phyloP scores from a whole-genome alignment of 1,140 invertebrate species.

The Sitophilus oryzae region DNA sequence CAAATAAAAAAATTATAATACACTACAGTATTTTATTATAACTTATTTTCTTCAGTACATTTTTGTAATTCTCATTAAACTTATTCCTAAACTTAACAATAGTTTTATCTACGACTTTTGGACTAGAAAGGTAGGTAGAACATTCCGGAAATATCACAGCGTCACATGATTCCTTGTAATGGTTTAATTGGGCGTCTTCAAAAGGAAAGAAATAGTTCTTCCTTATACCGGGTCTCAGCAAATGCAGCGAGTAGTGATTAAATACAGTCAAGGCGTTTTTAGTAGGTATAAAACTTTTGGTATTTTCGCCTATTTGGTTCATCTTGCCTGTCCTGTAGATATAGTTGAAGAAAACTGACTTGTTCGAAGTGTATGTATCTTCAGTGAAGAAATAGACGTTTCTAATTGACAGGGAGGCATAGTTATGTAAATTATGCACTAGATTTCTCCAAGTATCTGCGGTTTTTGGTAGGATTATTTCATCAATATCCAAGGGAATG shows the following conservation, averaged over 20 bases:
- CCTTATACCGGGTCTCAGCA: conserved; percentile 51
- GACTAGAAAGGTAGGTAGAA: conserved; percentile 33
- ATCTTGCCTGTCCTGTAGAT: conserved; percentile 37
- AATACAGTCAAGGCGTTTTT: conserved; percentile 61
- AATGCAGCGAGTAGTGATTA: conserved; percentile 65
- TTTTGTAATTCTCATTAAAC: conserved; percentile 24
- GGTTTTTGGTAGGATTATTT: conserved; percentile 59
- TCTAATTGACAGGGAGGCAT: conserved; percentile 56
- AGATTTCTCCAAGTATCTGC: conserved; percentile 53
- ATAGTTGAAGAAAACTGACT: conserved; percentile 33
- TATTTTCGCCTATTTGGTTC: conserved; percentile 58
- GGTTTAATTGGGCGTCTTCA: conserved; percentile 53
- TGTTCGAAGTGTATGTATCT: conserved; percentile 36
- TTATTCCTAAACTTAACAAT: conserved; percentile 30
- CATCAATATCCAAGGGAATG: conserved; percentile 65
- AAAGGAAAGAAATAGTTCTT: conserved; percentile 47
- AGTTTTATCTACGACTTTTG: conserved; percentile 27
- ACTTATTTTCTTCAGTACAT: conserved; percentile 9
- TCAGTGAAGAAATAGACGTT: conserved; percentile 55
- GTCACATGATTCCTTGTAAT: conserved; percentile 48
- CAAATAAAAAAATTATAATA: no score
- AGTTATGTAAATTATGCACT: conserved; percentile 42
- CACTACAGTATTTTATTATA: no score
- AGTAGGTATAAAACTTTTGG: conserved; percentile 66
- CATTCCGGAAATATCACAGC: conserved; percentile 35